These are phyloP conservation scores for Silvanus unidentatus DNA, from an alignment of 2,888 invertebrate species.

Conservation along the genomic window DNA sequence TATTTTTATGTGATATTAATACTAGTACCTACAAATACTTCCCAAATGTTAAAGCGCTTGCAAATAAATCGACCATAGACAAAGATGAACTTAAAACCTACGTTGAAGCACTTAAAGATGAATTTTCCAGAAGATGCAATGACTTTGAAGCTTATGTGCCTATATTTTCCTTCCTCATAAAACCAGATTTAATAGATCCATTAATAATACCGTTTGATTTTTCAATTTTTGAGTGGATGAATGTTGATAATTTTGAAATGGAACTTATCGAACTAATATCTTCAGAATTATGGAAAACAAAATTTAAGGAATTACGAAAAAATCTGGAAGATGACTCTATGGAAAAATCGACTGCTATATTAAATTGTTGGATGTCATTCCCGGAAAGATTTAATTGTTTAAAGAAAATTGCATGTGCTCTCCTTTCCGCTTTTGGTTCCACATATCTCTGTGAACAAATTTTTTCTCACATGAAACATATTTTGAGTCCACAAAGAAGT, in stretches of 20 bases:
- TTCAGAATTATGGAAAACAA: slow-evolving; percentile 12
- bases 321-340: slow-evolving; percentile 9
- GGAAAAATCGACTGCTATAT: slow-evolving; percentile 10
- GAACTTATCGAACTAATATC: slow-evolving; percentile 11
- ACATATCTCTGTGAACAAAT: slow-evolving; percentile 12
- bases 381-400: slow-evolving; percentile 9
- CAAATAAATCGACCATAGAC: slow-evolving; percentile 9
- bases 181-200: slow-evolving; percentile 11
- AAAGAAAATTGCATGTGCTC: slow-evolving; percentile 11
- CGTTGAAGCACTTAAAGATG: slow-evolving; percentile 8
- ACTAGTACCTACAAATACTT: slow-evolving; percentile 14
- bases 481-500: slow-evolving; percentile 12
- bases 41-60: slow-evolving; percentile 11
- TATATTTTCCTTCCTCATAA: slow-evolving; percentile 11
- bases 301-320: slow-evolving; percentile 11
- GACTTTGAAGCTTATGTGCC: slow-evolving; percentile 9
- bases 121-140: slow-evolving; percentile 9
- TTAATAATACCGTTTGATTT: slow-evolving; percentile 9
- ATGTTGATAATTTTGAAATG: slow-evolving; percentile 10
- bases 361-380: slow-evolving; percentile 11
- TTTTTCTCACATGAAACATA: slow-evolving; percentile 13
- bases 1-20: no score
- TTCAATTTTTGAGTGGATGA: slow-evolving; percentile 11
- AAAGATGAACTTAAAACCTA: slow-evolving; percentile 9
- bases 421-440: slow-evolving; percentile 10